A percentile compares a stretch with the other conserved stretches of the same genome.
Conservation (phyloP, 2,888 invertebrate species). For the Nasonovia ribisnigri region DNA sequence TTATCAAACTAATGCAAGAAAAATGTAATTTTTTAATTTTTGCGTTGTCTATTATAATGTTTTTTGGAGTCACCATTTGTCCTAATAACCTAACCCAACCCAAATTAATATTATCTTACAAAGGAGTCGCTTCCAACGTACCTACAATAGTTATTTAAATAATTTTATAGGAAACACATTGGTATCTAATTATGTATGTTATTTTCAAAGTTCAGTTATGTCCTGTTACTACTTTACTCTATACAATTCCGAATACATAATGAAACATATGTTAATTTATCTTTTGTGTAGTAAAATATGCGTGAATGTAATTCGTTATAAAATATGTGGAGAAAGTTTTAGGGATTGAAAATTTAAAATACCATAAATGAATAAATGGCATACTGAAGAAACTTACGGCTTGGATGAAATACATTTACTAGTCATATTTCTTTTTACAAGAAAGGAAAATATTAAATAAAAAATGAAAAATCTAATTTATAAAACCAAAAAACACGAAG, state of each 20-base stretch:
- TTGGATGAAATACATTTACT: neutral
- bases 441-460: neutral
- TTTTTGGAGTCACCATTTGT: neutral
- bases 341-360: constrained; percentile 20
- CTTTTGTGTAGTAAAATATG: constrained; percentile 15
- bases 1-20: neutral
- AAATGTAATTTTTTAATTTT: neutral
- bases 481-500: neutral
- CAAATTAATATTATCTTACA: neutral
- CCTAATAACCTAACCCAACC: neutral
- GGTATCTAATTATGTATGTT: neutral
- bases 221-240: neutral
- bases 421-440: neutral
- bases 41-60: neutral
- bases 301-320: neutral
- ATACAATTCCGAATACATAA: neutral
- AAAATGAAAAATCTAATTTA: neutral
- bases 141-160: neutral
- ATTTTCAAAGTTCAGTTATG: constrained; percentile 10
- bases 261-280: constrained; percentile 18
- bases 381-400: neutral
- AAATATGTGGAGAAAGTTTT: constrained; percentile 12
- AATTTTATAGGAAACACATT: neutral
- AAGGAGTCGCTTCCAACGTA: neutral
- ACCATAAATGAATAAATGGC: constrained; percentile 6